These are phyloP conservation scores for Brachylomia viminalis DNA, from an alignment of 2,888 invertebrate genomes.

Conservation along the genomic window DNA sequence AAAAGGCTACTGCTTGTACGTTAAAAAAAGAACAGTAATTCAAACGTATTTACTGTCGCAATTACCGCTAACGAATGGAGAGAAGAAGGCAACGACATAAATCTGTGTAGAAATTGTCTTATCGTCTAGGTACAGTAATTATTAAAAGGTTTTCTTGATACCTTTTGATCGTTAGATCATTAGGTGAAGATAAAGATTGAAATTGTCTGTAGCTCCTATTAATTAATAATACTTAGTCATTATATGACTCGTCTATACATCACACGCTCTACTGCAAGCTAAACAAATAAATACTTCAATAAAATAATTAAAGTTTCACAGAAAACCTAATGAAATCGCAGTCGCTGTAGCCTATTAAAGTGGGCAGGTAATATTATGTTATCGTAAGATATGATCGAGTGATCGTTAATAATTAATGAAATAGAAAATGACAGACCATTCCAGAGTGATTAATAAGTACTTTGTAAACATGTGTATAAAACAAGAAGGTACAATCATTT, in stretches of 20 bases:
- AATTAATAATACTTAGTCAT: not conserved
- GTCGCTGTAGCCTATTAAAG: not conserved
- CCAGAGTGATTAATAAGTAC: not conserved
- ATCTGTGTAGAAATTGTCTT: slow-evolving; percentile 4
- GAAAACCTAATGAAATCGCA: not conserved
- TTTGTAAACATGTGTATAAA: not conserved
- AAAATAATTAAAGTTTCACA: not conserved
- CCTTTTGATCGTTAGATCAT: slow-evolving; percentile 4
- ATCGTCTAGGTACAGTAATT: not conserved
- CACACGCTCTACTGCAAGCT: not conserved
- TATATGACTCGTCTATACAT: not conserved
- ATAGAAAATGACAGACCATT: not conserved
- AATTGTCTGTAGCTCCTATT: not conserved
- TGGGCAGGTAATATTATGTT: not conserved
- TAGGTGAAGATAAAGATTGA: not conserved
- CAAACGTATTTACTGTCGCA: not conserved
- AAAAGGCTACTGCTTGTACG: not conserved
- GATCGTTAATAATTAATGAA: not conserved
- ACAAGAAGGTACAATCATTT: not conserved
- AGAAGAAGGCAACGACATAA: slow-evolving; percentile 9
- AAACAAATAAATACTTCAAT: not conserved
- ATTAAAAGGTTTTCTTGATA: slow-evolving; percentile 30
- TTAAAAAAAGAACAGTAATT: not conserved
- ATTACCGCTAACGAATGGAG: not conserved
- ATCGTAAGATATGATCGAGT: not conserved